Evolutionary conservation across 2,797 vertebrate genomes (phyloP).

Genomic region (Acomys russatus): DNA sequence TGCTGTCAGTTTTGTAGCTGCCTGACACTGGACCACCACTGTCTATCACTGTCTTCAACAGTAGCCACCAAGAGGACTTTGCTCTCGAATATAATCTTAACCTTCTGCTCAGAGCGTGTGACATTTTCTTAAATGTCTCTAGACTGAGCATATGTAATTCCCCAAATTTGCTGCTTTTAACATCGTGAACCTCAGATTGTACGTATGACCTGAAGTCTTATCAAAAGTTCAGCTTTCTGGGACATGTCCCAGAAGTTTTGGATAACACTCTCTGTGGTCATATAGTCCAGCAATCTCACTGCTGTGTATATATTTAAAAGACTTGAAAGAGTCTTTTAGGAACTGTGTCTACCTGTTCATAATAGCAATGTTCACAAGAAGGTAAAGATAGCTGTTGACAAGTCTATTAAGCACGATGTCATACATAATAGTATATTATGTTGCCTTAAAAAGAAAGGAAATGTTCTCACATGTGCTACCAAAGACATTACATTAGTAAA

Average conservation of each 20-base stretch:
- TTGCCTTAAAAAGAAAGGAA: neutral
- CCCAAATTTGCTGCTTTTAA: neutral
- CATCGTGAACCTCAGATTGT: neutral
- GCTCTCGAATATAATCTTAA: neutral
- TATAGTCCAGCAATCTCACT: neutral
- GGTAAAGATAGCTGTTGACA: neutral
- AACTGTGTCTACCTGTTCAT: neutral
- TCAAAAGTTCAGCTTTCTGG: neutral
- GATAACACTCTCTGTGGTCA: neutral
- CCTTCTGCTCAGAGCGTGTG: neutral
- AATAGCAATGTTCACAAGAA: neutral
- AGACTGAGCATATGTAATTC: neutral
- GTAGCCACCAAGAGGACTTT: neutral
- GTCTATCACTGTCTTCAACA: neutral
- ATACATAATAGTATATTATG: neutral
- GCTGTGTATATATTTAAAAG: neutral
- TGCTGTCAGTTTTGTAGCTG: neutral
- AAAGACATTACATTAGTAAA: neutral
- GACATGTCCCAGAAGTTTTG: neutral
- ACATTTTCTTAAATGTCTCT: neutral
- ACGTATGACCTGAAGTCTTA: neutral
- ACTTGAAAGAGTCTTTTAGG: neutral
- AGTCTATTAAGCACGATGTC: neutral
- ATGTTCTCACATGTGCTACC: neutral
- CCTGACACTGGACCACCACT: neutral